These are phyloP conservation scores for Apamea anceps DNA, from an alignment of 2,888 invertebrate genomes.

Conservation along the genomic window DNA sequence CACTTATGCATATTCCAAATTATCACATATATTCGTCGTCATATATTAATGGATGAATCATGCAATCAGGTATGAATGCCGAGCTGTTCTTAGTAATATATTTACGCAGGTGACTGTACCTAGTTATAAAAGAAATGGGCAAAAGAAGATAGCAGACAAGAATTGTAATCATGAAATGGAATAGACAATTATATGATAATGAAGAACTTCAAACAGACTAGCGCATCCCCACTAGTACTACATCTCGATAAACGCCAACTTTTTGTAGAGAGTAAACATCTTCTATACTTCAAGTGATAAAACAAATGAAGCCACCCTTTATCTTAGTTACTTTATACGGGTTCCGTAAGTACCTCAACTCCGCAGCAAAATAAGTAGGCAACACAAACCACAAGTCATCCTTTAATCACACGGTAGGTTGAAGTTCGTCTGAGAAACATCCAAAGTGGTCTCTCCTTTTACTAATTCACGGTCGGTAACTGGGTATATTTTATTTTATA, in stretches of 20 bases:
- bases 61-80: no score
- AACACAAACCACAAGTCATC: constrained; percentile 59
- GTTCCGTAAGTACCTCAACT: constrained; percentile 46
- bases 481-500: constrained; percentile 44
- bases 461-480: constrained; percentile 49
- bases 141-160: not conserved
- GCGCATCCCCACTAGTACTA: not conserved
- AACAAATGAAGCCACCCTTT: constrained; percentile 36
- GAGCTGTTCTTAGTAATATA: no score
- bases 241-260: not conserved
- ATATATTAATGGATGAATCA: no score
- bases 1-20: not conserved
- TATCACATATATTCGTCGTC: not conserved
- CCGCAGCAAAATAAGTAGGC: constrained; percentile 54
- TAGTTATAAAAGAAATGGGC: constrained; percentile 7
- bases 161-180: constrained; percentile 7
- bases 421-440: constrained; percentile 57
- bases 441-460: constrained; percentile 48
- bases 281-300: constrained; percentile 28
- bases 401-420: constrained; percentile 62
- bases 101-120: not conserved
- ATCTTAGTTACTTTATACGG: constrained; percentile 41
- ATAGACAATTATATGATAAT: not conserved
- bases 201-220: constrained; percentile 1
- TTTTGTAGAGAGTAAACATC: not conserved